Evolutionary conservation across 2,888 invertebrate species (phyloP).

Genomic region (Drosophila colorata): DNA sequence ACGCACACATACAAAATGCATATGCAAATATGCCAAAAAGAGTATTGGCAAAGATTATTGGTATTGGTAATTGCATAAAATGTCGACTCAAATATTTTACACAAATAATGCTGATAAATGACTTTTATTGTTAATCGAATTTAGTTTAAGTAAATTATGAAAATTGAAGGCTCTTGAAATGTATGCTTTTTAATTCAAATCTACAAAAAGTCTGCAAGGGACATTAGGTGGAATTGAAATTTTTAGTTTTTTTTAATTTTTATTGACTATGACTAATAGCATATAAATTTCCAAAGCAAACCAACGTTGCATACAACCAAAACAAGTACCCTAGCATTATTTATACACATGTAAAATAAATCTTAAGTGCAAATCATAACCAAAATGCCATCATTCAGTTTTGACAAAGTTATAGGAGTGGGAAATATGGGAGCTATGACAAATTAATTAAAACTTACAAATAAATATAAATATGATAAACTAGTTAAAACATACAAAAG

Average conservation of each 20-base stretch:
- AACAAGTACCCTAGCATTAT: too few species aligned
- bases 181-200: conserved; percentile 16
- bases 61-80: conserved; percentile 36
- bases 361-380: too few species aligned
- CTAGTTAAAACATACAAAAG: too few species aligned
- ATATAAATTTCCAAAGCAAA: too few species aligned
- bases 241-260: background rate
- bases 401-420: too few species aligned
- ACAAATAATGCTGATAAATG: conserved; percentile 20
- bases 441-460: background rate
- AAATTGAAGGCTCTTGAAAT: conserved; percentile 21
- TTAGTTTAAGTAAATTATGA: conserved; percentile 40
- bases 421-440: too few species aligned
- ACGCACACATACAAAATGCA: conserved; percentile 18
- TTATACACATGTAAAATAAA: too few species aligned
- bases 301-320: too few species aligned
- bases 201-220: background rate
- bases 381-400: too few species aligned
- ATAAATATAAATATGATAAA: too few species aligned
- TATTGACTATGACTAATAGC: background rate
- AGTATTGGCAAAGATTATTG: conserved; percentile 9
- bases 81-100: conserved; percentile 7
- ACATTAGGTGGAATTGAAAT: conserved; percentile 4
- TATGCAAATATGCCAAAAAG: conserved; percentile 30
- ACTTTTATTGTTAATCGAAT: conserved; percentile 33